Evolutionary conservation across 2,888 invertebrate species (phyloP), one percentile per base, ranked within the genome.

Genomic region (Heliconius aoede): DNA sequence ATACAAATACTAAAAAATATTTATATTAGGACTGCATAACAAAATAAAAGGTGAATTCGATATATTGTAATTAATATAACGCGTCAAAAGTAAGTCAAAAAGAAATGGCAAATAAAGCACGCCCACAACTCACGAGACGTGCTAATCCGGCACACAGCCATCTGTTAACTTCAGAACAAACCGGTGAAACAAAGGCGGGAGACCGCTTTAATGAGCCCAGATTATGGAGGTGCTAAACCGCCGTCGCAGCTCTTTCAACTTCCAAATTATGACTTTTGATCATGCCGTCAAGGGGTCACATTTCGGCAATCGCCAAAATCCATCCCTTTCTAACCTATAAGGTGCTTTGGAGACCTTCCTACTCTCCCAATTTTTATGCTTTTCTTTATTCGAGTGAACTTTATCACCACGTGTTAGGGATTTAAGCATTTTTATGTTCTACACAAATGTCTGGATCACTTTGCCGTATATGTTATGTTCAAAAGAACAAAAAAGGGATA

Each of bases 191-290:
- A 94, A 94, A 94, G 92, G 89, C 88, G 88, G 83, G 83, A 90
- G 90, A 84, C 88, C 87, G 84, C 85, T 91, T 93, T 94, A 94
- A 94, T 94, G 94, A 93, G 90, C 89, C 88, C 89, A 92, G 94
- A 92, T 94, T 94, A 94, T 92, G 92, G 93, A 94, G 94, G 94
- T 94, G 94, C 93, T 94, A 94, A 94, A 91, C 90, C 90, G 86
- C 88, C 89, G 86, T 85, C 88, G 91, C 89, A 82, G 85, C 86
- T 91, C 93, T 93, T 94, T 93, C 91, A 92, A 94, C 92, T 93
- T 84, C 89, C 91, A 92, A 94, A 93, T 94, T 93, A 94, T 93
- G 90, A 90, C 89, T 91, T 90, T 88, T 88, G 89, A 89, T 82
- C 89, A 89, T 90, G 86, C 88, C 89, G 88, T 85, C 89, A 87